Conservation (phyloP, 2,888 invertebrate species). For the Villa cingulata region DNA sequence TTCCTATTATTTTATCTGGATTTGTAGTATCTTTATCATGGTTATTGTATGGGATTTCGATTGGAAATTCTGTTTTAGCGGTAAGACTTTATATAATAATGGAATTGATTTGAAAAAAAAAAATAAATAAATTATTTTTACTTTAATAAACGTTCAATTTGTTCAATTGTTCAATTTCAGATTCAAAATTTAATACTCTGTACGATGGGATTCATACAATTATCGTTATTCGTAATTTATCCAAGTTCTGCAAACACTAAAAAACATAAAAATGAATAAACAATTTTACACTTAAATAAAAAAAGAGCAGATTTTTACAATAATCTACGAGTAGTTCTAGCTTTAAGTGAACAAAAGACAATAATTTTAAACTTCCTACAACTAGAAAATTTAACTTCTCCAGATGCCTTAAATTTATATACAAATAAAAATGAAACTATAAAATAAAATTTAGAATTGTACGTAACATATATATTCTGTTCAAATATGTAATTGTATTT, state of each 20-base stretch:
- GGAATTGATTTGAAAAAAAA: not conserved
- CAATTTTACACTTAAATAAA: too few relatives aligned
- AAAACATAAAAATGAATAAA: too few relatives aligned
- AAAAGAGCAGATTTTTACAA: too few relatives aligned
- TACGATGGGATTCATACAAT: slow-evolving; percentile 45
- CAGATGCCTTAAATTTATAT: too few relatives aligned
- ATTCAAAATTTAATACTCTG: slow-evolving; percentile 58
- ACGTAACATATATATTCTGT: too few relatives aligned
- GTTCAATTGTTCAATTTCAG: slow-evolving; percentile 31
- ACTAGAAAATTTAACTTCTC: too few relatives aligned
- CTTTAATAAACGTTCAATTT: not conserved
- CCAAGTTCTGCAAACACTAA: slow-evolving; percentile 29
- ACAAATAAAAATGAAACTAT: too few relatives aligned
- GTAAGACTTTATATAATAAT: slow-evolving; percentile 18
- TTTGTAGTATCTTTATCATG: slow-evolving; percentile 47
- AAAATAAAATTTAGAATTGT: too few relatives aligned
- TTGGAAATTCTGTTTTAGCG: slow-evolving; percentile 26
- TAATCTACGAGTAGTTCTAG: too few relatives aligned
- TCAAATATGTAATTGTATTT: too few relatives aligned
- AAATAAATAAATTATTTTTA: not conserved
- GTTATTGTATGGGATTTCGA: slow-evolving; percentile 30
- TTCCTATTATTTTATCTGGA: slow-evolving; percentile 74
- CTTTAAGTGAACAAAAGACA: too few relatives aligned
- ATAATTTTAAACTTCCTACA: too few relatives aligned
- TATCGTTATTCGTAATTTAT: slow-evolving; percentile 55